These are phyloP conservation scores for Rhagoletis zephyria DNA, from an alignment of 1,140 invertebrate species.

Conservation along the genomic window DNA sequence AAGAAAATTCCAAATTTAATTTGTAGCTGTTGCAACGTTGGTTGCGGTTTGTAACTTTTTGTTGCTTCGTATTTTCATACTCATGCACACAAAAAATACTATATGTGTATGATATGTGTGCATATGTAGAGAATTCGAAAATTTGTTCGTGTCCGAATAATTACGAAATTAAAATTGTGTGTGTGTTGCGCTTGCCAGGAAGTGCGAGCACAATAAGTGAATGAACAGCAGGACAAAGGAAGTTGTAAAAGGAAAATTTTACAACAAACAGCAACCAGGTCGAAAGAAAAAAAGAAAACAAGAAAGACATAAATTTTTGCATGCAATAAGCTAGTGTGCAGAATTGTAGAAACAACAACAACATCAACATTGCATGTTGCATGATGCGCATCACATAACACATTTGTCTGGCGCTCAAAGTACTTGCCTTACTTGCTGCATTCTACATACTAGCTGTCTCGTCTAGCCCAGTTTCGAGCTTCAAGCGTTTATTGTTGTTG, in stretches of 20 bases:
- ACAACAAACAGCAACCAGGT: background rate
- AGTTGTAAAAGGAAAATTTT: background rate
- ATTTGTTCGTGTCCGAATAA: conserved; percentile 46
- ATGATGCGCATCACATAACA: background rate
- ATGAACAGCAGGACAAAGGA: background rate
- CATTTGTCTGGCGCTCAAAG: background rate
- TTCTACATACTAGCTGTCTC: background rate
- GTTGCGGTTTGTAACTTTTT: conserved; percentile 16
- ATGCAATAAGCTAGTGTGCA: conserved; percentile 34
- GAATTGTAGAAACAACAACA: background rate
- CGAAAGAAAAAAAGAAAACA: background rate
- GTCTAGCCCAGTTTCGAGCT: background rate
- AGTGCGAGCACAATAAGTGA: background rate
- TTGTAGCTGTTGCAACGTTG: conserved; percentile 3
- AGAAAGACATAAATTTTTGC: background rate
- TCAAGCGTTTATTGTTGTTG: background rate
- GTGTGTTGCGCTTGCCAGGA: background rate
- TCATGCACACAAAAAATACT: background rate
- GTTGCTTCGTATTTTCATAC: background rate
- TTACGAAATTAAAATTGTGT: conserved; percentile 41
- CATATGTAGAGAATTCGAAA: conserved; percentile 3
- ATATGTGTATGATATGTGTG: background rate
- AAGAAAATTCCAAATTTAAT: background rate
- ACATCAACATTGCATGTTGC: background rate
- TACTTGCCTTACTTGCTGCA: background rate